These are phyloP conservation scores for Phenganax stokvisi DNA, from an alignment of 92 coral and sea anemone genomes.

Conservation along the genomic window DNA sequence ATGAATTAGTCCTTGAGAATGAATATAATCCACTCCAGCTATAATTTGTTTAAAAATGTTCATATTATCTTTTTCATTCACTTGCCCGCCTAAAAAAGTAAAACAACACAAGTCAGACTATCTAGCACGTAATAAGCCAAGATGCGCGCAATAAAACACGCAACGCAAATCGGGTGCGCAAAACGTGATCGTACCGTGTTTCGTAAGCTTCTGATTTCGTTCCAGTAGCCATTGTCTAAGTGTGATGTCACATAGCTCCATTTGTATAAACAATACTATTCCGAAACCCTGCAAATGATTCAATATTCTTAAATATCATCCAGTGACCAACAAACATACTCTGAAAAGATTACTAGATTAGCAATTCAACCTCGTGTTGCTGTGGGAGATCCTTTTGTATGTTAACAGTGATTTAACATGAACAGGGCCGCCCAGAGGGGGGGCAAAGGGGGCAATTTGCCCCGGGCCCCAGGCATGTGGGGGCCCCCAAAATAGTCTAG, in stretches of 20 bases:
- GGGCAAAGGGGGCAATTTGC: too few species aligned
- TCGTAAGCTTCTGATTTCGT: slow-evolving; percentile 48
- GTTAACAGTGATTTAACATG: too few species aligned
- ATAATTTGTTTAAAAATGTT: slow-evolving; percentile 84
- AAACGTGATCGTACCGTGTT: slow-evolving; percentile 35
- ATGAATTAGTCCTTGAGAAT: slow-evolving; percentile 79
- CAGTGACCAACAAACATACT: too few species aligned
- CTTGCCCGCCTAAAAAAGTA: slow-evolving; percentile 34
- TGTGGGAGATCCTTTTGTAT: too few species aligned
- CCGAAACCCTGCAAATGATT: slow-evolving; percentile 63
- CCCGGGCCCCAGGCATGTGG: too few species aligned
- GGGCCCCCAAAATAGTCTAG: too few species aligned
- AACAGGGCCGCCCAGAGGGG: not conserved
- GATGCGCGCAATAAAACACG: not conserved
- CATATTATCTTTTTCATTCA: slow-evolving; percentile 59
- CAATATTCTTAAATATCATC: too few species aligned
- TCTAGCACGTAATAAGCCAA: too few species aligned
- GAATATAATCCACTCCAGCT: slow-evolving; percentile 81
- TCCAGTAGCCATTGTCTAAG: slow-evolving; percentile 77
- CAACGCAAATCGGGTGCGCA: not conserved
- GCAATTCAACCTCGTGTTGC: too few species aligned
- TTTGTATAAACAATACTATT: slow-evolving; percentile 86
- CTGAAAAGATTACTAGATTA: too few species aligned
- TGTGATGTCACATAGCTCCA: slow-evolving; percentile 92
- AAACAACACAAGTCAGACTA: not conserved